Evolutionary conservation across 1,140 invertebrate species (phyloP), one percentile per base, ranked within the genome.

Genomic region (Acromyrmex echinatior): DNA sequence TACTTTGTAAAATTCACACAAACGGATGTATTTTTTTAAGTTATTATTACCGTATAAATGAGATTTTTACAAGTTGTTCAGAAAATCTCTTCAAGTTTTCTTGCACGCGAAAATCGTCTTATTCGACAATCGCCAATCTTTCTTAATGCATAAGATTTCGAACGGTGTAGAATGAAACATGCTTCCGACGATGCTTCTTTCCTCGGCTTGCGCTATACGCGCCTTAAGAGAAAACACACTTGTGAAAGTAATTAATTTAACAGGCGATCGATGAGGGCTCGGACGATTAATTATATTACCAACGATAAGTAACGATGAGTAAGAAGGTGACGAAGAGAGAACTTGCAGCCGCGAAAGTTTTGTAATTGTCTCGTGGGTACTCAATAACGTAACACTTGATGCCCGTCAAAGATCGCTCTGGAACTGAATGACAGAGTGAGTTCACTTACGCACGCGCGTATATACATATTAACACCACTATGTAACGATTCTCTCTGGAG

Each of bases 401-500:
- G 90, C 94, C 89, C 91, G 81, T 94, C 92, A 87, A 85, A 92
- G 87, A 88, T 92, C 86, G 90, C 90, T 93, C 91, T 92, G 92
- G 88, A 89, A 91, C 86, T 84, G 90, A 91, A 89, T 73, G 65
- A 91, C 68, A 89, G 89, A 86, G 87, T 87, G 91, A 84, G 88
- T 91, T 91, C 53, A 90, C 90, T 91, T 88, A 92, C 90, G 80
- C 70, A 92, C 90, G 89, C 87, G 90, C 89, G 88, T 85, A 62
- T 62, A 92, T 62, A 92, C 92, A 91, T 93, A 93, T 91, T 91
- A 78, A 84, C 87, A 87, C 91, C 89, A 92, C 80, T 88, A 91
- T 91, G 87, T 91, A 92, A 90, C 91, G 86, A 93, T 94, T 94
- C 91, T 94, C 91, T 90, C 92, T 94, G 90, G 94, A 93, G 93